Conservation (phyloP, 2,797 vertebrate genomes). For the Microtus obscurus region DNA sequence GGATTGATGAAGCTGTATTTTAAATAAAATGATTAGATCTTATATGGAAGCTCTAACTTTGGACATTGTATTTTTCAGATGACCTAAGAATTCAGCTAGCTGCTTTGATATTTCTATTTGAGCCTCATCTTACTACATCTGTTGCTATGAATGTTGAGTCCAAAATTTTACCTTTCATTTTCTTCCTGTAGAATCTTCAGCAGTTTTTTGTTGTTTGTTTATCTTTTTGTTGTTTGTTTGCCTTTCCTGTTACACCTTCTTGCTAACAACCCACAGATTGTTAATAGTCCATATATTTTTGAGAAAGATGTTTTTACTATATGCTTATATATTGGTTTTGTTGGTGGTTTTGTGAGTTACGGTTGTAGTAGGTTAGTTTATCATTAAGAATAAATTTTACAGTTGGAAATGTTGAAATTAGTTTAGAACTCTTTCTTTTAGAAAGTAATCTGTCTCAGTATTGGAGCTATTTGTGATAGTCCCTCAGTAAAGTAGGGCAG, state of each 20-base stretch:
- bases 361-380: slow-evolving; percentile 6
- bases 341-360: slow-evolving; percentile 17
- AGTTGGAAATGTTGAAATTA: slow-evolving; percentile 49
- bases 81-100: slow-evolving; percentile 31
- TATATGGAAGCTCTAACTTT: slow-evolving; percentile 28
- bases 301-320: slow-evolving; percentile 17
- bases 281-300: slow-evolving; percentile 24
- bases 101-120: background rate
- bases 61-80: slow-evolving; percentile 36
- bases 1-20: slow-evolving; percentile 18
- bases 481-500: slow-evolving; percentile 1
- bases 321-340: slow-evolving; percentile 3
- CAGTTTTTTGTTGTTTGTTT: background rate
- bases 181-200: background rate
- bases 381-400: slow-evolving; percentile 55
- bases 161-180: background rate
- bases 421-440: slow-evolving; percentile 46
- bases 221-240: too few relatives aligned
- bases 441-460: slow-evolving; percentile 40
- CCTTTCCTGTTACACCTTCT: background rate
- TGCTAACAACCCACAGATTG: slow-evolving; percentile 8
- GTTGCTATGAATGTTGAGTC: background rate
- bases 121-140: background rate
- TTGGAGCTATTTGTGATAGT: slow-evolving; percentile 14
- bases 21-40: slow-evolving; percentile 32